Evolutionary conservation across 1,140 invertebrate genomes (phyloP), one percentile per base, ranked within the genome.

Genomic region (Drosophila kepulauana): DNA sequence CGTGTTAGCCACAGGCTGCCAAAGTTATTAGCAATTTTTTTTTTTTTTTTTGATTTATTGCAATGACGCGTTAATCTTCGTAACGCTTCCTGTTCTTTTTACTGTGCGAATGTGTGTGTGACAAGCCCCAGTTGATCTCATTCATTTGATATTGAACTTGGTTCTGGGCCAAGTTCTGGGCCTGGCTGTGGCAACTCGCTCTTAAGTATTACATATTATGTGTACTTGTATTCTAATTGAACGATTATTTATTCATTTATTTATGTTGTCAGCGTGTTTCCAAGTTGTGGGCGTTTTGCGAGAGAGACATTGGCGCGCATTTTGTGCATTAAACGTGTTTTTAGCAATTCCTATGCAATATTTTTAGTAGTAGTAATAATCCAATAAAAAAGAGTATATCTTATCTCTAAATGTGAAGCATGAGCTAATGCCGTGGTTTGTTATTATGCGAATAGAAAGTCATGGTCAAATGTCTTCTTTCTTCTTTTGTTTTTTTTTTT

Each of bases 91-190:
- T 89, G 86, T 71, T 88, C 20, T 54, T 7, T 52, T 25, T 25
- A 25, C 20, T 25, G 49, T 58, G 13, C 28, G 15, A 71, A 45
- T 62, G 61, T 80, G 43, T 62, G 61, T 80, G 33, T 63, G 57
- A 64, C 64, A 70, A 68, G 45, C 52, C 65, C 51, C 49, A 11
- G 43, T 73, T 58, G 58, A 63, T 78, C 72, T 69, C 62, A 63
- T 59, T 71, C 15, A 30, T 64, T 89, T 88, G 85, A 76, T 88
- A 88, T 88, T 88, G 85, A 88, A 88, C 85, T 88, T 88, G 86
- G 85, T 75, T 66, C 54, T 46, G 62, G 64, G 20, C 61, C 56
- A 28, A 13, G 16, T 8, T 82, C 64, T 79, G 71, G 69, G 15
- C 13, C 61, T 51, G 30, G 13, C 61, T 38, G 46, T 20, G 25